Percentiles rank a stretch among this genome's conserved stretches.
Evolutionary conservation across 2,888 invertebrate genomes (phyloP).

Genomic region (Aethes cnicana): DNA sequence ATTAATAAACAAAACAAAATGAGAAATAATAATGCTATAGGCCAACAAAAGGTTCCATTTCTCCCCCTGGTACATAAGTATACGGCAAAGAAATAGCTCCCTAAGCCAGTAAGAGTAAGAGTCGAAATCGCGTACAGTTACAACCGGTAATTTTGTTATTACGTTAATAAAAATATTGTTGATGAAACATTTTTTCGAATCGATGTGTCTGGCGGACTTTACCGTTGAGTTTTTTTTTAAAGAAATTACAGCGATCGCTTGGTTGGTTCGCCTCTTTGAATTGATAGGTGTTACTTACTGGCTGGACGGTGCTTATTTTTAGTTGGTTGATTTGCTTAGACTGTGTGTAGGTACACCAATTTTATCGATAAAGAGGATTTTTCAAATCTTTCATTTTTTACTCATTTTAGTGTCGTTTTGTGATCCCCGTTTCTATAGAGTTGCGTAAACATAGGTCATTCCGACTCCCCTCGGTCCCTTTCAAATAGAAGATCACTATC

Average conservation of each 20-base stretch:
- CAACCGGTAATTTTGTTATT: conserved; percentile 81
- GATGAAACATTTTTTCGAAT: conserved; percentile 81
- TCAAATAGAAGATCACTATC: conserved; percentile 77
- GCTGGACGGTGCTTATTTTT: conserved; percentile 46
- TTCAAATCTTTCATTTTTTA: not conserved
- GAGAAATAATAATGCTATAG: conserved; percentile 83
- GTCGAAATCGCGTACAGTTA: conserved; percentile 63
- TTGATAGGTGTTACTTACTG: conserved; percentile 73
- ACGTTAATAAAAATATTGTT: conserved; percentile 82
- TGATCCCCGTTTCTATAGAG: conserved; percentile 5
- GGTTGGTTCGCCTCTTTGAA: conserved; percentile 62
- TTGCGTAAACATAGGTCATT: conserved; percentile 43
- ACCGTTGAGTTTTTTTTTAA: conserved; percentile 75
- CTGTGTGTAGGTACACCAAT: too few relatives aligned
- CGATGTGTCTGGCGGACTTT: conserved; percentile 79
- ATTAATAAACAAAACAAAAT: conserved; percentile 83
- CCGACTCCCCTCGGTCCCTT: conserved; percentile 46
- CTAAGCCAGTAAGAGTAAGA: conserved; percentile 64
- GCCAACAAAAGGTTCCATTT: conserved; percentile 82
- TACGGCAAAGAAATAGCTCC: conserved; percentile 61
- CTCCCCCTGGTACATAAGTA: conserved; percentile 74
- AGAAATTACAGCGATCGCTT: conserved; percentile 79
- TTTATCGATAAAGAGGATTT: too few relatives aligned
- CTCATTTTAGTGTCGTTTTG: not conserved
- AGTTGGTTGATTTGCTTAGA: conserved; percentile 48